Evolutionary conservation across 2,888 invertebrate species (phyloP).

Genomic region (Operophtera brumata): DNA sequence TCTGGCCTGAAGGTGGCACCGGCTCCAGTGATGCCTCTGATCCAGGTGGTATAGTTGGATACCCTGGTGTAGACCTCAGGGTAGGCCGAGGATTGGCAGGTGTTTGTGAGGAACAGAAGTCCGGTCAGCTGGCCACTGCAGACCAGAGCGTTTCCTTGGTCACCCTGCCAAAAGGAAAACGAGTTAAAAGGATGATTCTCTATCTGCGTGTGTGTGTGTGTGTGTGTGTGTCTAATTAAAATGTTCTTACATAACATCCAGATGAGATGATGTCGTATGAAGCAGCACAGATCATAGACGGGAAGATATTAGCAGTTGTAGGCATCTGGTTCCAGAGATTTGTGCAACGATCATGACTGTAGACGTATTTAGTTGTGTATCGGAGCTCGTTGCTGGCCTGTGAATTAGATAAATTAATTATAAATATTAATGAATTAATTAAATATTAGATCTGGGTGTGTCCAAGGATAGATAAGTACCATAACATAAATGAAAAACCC

Average conservation of each 20-base stretch:
- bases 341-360: constrained; percentile 45
- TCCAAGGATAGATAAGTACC: too few relatives aligned
- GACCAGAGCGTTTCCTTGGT: constrained; percentile 48
- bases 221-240: too few relatives aligned
- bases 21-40: constrained; percentile 43
- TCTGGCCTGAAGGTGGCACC: constrained; percentile 42
- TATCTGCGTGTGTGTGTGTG: too few relatives aligned
- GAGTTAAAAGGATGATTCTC: too few relatives aligned
- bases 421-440: too few relatives aligned
- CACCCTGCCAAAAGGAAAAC: constrained; percentile 50
- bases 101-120: constrained; percentile 42
- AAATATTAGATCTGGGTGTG: too few relatives aligned
- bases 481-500: too few relatives aligned
- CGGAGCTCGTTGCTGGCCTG: constrained; percentile 44
- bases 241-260: constrained; percentile 53
- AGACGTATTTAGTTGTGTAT: constrained; percentile 48
- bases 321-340: constrained; percentile 34
- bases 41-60: constrained; percentile 53
- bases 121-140: constrained; percentile 51
- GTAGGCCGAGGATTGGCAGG: constrained; percentile 34
- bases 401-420: constrained; percentile 26
- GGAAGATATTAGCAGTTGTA: constrained; percentile 40
- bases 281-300: constrained; percentile 54
- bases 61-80: constrained; percentile 58
- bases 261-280: constrained; percentile 46